Conservation (phyloP, 2,113 vertebrate genomes). For the Ceratotherium simum region DNA sequence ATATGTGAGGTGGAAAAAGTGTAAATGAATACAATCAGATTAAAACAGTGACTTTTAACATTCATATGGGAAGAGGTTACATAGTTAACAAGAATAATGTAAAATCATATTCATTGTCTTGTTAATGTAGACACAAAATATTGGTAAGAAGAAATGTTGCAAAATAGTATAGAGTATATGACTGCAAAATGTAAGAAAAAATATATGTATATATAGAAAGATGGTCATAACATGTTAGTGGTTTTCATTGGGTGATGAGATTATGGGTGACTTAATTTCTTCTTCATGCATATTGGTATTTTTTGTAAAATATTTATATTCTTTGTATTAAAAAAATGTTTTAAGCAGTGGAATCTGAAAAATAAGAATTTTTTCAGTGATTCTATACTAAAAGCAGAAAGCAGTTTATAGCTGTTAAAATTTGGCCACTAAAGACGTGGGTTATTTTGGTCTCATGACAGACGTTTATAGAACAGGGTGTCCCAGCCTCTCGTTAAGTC, state of each 20-base stretch:
- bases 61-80: neutral
- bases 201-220: neutral
- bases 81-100: neutral
- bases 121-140: neutral
- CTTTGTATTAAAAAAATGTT: slow-evolving; percentile 12
- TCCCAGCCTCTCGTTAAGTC: slow-evolving; percentile 39
- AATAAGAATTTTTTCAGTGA: slow-evolving; percentile 12
- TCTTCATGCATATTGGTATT: neutral
- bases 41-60: slow-evolving; percentile 3
- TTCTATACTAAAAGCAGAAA: slow-evolving; percentile 52
- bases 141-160: neutral
- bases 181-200: slow-evolving; percentile 34
- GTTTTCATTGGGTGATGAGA: neutral
- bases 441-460: slow-evolving; percentile 71
- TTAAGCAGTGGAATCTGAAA: neutral
- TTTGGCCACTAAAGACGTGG: slow-evolving; percentile 25
- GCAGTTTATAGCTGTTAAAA: slow-evolving; percentile 43
- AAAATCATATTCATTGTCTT: slow-evolving; percentile 35
- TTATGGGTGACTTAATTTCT: slow-evolving; percentile 12
- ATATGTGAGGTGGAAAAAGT: neutral
- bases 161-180: neutral
- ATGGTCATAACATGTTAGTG: neutral
- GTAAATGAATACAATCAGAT: neutral
- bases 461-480: slow-evolving; percentile 74
- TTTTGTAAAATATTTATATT: neutral